Evolutionary conservation across 1,140 invertebrate species (phyloP).

Genomic region (Drosophila pectinifera): DNA sequence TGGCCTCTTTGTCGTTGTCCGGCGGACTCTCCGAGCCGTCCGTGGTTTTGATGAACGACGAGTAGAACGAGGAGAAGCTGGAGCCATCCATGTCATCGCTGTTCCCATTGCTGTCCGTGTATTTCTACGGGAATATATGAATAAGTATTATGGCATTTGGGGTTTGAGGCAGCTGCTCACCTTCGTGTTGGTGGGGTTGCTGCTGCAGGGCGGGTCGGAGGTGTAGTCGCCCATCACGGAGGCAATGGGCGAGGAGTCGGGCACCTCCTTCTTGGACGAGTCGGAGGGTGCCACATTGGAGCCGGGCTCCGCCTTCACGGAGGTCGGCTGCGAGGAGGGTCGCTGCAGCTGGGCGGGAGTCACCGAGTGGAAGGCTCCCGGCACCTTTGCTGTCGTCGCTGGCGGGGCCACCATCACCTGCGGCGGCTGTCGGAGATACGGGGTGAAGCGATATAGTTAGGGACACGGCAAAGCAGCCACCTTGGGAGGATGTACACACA

Average conservation of each 20-base stretch:
- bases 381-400: conserved; percentile 39
- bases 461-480: background rate
- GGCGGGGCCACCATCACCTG: conserved; percentile 54
- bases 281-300: conserved; percentile 86
- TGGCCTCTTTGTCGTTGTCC: conserved; percentile 77
- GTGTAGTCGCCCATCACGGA: conserved; percentile 72
- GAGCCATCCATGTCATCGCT: conserved; percentile 85
- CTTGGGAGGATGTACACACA: background rate
- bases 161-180: conserved; percentile 8
- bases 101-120: conserved; percentile 82
- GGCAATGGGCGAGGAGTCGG: conserved; percentile 85
- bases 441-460: background rate
- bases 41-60: conserved; percentile 86
- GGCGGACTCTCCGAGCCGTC: conserved; percentile 79
- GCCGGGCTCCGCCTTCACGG: conserved; percentile 88
- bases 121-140: conserved; percentile 44
- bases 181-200: conserved; percentile 43
- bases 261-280: conserved; percentile 86
- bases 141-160: background rate
- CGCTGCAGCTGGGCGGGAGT: conserved; percentile 81
- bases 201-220: conserved; percentile 54
- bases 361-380: conserved; percentile 75
- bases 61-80: conserved; percentile 86
- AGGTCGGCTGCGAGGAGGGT: conserved; percentile 87
- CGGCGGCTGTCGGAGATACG: conserved; percentile 37